Evolutionary conservation across 2,113 vertebrate genomes (phyloP).

Genomic region (Toxostoma redivivum): DNA sequence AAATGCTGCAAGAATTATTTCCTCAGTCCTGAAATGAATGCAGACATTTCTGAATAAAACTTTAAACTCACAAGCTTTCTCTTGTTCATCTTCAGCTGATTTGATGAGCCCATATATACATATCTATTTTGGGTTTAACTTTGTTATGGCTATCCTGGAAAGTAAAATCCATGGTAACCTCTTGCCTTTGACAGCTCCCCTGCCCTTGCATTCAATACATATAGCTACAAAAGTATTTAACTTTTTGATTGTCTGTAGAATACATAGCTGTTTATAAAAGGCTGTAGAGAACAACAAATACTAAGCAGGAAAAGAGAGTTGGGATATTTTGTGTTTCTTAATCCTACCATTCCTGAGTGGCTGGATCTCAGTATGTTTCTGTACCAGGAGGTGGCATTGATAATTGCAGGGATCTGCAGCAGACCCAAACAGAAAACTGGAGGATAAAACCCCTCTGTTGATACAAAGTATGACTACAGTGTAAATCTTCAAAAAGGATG

Average conservation of each 20-base stretch:
- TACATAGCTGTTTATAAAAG: neutral
- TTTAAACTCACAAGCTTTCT: neutral
- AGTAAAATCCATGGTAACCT: neutral
- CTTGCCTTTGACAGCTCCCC: neutral
- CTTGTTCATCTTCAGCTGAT: neutral
- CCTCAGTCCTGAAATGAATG: neutral
- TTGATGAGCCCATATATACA: neutral
- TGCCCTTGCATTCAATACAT: neutral
- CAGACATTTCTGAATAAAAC: neutral
- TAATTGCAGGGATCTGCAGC: neutral
- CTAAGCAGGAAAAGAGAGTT: fast-evolving
- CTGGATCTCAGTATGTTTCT: neutral
- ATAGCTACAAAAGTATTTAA: neutral
- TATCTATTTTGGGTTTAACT: neutral
- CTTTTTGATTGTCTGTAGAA: neutral
- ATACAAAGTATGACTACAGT: neutral
- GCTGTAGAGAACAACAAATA: neutral
- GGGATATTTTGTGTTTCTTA: neutral
- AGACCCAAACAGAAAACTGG: neutral
- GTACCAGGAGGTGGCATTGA: slow-evolving; percentile 8
- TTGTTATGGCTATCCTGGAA: neutral
- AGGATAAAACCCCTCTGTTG: neutral
- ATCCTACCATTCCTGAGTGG: neutral
- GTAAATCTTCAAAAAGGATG: neutral
- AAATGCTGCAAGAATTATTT: neutral